Percentiles rank a stretch among this genome's conserved stretches.
Conservation (phyloP, 1,140 invertebrate genomes). For the Drepana arcuata region DNA sequence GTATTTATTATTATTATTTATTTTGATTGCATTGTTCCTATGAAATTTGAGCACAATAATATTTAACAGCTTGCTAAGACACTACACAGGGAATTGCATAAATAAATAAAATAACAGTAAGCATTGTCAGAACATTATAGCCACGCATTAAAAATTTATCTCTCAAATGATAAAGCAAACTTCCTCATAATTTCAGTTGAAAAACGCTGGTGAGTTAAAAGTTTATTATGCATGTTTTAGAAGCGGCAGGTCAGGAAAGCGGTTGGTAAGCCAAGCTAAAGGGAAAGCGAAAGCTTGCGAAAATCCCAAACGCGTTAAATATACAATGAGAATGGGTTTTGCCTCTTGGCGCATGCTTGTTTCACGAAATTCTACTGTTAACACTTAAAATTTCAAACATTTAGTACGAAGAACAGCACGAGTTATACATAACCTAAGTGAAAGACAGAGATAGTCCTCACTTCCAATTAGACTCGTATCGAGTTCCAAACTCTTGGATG, state of each 20-base stretch:
- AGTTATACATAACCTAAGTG: slow-evolving; percentile 2
- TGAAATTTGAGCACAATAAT: no score
- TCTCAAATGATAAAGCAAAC: no score
- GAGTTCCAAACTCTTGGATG: no score
- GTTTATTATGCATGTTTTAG: slow-evolving; percentile 19
- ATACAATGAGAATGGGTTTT: slow-evolving; percentile 20
- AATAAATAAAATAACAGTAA: no score
- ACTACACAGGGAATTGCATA: no score
- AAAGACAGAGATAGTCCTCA: no score
- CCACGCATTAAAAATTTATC: no score
- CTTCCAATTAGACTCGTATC: no score
- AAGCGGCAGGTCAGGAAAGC: slow-evolving; percentile 6
- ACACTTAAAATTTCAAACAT: slow-evolving; percentile 18
- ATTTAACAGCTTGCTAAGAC: no score
- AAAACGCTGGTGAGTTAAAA: slow-evolving; percentile 5
- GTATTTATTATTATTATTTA: no score
- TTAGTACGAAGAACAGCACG: slow-evolving; percentile 10
- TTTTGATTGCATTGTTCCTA: no score
- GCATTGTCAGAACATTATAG: no score
- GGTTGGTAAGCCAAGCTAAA: slow-evolving; percentile 6
- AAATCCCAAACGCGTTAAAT: slow-evolving; percentile 21
- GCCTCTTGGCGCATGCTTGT: neutral
- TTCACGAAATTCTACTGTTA: slow-evolving; percentile 1
- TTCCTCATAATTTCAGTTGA: slow-evolving; percentile 1
- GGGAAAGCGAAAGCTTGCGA: slow-evolving; percentile 11